Evolutionary conservation across 2,113 vertebrate genomes (phyloP).

Genomic region (Cyprinodon variegatus): DNA sequence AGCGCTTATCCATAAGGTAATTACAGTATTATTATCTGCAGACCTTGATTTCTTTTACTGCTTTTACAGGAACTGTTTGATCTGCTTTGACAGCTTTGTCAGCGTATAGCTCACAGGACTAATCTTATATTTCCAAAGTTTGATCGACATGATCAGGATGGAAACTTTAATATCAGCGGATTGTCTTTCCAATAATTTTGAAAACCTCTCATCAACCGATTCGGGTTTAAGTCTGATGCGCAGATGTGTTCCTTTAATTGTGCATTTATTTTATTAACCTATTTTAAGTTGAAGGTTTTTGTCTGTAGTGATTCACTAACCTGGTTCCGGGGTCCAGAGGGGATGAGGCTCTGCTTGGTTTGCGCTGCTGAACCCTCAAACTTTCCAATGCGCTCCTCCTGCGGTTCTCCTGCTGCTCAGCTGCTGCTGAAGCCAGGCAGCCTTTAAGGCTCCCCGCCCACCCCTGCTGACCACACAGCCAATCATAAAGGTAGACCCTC

Average conservation of each 20-base stretch:
- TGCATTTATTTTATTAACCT: background rate
- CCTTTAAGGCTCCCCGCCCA: constrained; percentile 63
- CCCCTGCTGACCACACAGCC: constrained; percentile 54
- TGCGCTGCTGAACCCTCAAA: constrained; percentile 54
- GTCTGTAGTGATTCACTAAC: constrained; percentile 30
- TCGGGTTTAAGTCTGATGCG: background rate
- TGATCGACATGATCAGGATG: background rate
- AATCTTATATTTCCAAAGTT: constrained; percentile 37
- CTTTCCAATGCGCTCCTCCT: constrained; percentile 54
- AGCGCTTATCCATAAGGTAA: background rate
- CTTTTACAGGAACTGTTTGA: constrained; percentile 16
- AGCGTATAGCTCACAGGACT: background rate
- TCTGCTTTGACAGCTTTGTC: constrained; percentile 14
- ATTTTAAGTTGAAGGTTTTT: background rate
- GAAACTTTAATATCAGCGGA: too few relatives aligned
- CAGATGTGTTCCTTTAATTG: background rate
- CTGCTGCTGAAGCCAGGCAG: constrained; percentile 33
- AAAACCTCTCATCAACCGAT: background rate
- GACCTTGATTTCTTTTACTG: background rate
- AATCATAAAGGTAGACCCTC: constrained; percentile 56
- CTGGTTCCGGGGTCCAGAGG: constrained; percentile 32
- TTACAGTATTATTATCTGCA: background rate
- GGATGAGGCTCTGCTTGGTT: background rate
- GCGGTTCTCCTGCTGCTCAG: background rate
- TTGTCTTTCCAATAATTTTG: too few relatives aligned